These are phyloP conservation scores for Xerus rutilus DNA, from an alignment of 2,797 vertebrate genomes.

Conservation along the genomic window DNA sequence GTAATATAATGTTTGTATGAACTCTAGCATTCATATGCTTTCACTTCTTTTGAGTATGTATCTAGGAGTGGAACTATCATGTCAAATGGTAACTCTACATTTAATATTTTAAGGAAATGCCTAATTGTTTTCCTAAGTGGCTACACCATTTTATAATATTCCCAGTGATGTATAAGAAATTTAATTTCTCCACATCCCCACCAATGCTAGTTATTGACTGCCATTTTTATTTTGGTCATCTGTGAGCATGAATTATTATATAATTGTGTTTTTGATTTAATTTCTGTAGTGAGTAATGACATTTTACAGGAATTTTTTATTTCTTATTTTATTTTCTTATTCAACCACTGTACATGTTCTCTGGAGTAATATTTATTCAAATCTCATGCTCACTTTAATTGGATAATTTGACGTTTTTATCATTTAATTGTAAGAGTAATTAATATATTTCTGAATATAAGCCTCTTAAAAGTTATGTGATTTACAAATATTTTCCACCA, in stretches of 20 bases:
- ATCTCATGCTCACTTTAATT: not conserved
- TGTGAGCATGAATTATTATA: not conserved
- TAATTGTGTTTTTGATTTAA: not conserved
- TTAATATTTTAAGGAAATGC: not conserved
- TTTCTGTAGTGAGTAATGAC: not conserved
- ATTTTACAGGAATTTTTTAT: not conserved
- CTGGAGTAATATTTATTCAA: not conserved
- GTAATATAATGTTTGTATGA: not conserved
- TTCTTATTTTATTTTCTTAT: not conserved
- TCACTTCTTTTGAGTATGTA: not conserved
- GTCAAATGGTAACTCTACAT: not conserved
- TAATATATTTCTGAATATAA: not conserved
- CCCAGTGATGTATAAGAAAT: not conserved
- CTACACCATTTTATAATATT: not conserved
- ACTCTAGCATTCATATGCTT: not conserved
- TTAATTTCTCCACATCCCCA: not conserved
- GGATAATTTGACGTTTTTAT: not conserved
- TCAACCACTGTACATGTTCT: not conserved
- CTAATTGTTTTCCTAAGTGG: not conserved
- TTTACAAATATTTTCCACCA: conserved; percentile 5
- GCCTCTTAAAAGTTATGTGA: not conserved
- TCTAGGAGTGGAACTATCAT: not conserved
- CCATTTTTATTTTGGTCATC: not conserved
- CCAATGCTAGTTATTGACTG: not conserved
- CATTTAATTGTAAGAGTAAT: not conserved